Evolutionary conservation across 2,797 vertebrate species (phyloP), one percentile per base, ranked within the genome.

Genomic region (Lophius americanus): DNA sequence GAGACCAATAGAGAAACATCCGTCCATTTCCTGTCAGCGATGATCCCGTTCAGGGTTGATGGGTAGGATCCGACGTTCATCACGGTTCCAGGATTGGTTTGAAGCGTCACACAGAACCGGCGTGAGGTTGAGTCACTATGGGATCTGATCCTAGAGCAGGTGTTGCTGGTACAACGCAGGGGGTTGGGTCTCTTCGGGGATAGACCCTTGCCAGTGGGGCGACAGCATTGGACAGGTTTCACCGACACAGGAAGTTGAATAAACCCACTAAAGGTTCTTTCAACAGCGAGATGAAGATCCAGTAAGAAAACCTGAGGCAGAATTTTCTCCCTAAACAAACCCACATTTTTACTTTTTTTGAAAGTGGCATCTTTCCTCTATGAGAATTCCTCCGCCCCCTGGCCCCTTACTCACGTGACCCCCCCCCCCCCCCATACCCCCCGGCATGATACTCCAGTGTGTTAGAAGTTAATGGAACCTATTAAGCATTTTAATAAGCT

Each of bases 401-500:
- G 43, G 37, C 6, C 48, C 58, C 11, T 38, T 46, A 7, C 9
- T 54, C 51, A 4, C 56, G 56, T 39, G 43, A 33, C 6, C 48
- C 58, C 11, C 42, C 49, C 9, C 9, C 58, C 51, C 5, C 42
- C 43, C 0, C 55, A 56, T 71, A 61, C 75, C 81, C 65, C 71
- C 78, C 77, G 46, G 61, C 73, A 76, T 66, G 64, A 82, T 79
- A 73, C 72, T 79, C 66, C 51, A 83, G 78, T 70, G 81, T 71
- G 80, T 84, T 88, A 73, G 84, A 89, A 85, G 85, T 92, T 93
- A 93, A 94, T 93, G 91, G 84, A 89, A 87, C 78, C 90, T 85
- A 93, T 93, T 93, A 92, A 86, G 86, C 87, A 84, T 90, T 89
- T 91, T 93, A 94, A 93, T 92, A 89, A 92, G 91, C 87, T 91